Conservation (phyloP, 2,797 vertebrate genomes). For the Coracias cyanogaster region DNA sequence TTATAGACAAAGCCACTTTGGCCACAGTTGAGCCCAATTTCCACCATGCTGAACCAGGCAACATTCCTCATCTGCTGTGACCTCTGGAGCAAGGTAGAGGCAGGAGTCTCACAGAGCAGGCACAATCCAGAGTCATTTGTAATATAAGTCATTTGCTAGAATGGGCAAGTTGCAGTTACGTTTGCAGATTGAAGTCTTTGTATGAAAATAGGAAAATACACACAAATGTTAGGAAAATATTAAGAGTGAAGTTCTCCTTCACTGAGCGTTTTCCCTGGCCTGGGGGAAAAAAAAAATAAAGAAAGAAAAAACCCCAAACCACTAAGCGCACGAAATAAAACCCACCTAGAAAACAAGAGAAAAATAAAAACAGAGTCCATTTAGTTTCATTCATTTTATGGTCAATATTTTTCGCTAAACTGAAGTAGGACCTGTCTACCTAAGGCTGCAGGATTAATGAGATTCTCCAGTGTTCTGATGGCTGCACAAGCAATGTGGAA, state of each 20-base stretch:
- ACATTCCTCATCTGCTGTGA: not conserved
- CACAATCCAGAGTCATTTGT: not conserved
- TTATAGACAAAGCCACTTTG: not conserved
- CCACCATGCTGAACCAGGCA: not conserved
- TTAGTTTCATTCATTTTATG: not conserved
- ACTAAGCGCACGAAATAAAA: accelerated
- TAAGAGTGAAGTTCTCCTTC: not conserved
- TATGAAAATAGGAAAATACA: not conserved
- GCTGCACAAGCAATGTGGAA: not conserved
- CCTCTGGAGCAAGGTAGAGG: not conserved
- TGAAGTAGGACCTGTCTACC: not conserved
- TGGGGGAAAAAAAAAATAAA: not conserved
- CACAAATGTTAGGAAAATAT: not conserved
- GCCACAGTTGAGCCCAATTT: not conserved
- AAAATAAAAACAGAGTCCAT: not conserved
- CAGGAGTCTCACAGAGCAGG: not conserved
- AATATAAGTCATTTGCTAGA: not conserved
- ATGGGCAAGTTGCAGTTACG: not conserved
- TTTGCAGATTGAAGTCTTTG: not conserved
- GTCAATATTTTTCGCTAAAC: not conserved
- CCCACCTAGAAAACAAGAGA: not conserved
- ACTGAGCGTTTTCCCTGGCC: not conserved
- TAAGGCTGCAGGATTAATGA: not conserved
- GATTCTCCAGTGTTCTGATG: not conserved
- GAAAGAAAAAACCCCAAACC: accelerated